Evolutionary conservation across 2,888 invertebrate genomes (phyloP).

Genomic region (Calephelis perditalis): DNA sequence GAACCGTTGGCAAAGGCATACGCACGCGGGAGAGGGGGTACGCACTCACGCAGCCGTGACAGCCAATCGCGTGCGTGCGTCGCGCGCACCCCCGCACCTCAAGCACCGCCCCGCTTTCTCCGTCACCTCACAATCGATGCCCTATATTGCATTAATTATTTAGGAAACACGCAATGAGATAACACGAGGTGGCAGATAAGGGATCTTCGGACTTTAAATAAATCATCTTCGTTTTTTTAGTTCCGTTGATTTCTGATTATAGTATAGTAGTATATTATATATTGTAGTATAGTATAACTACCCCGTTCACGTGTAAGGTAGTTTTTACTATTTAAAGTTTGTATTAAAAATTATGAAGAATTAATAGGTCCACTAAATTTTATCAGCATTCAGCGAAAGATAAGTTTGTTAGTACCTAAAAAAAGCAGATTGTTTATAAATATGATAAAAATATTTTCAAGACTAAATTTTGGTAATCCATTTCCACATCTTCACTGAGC

Average conservation of each 20-base stretch:
- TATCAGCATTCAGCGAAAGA: no score
- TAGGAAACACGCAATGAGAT: slow-evolving; percentile 79
- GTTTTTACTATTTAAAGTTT: no score
- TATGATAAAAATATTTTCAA: no score
- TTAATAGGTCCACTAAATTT: no score
- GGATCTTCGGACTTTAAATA: slow-evolving; percentile 68
- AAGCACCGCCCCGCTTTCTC: slow-evolving; percentile 58
- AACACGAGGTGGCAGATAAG: slow-evolving; percentile 76
- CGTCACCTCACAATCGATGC: slow-evolving; percentile 78
- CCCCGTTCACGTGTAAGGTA: no score
- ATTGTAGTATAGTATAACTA: no score
- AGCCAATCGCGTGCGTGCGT: slow-evolving; percentile 76
- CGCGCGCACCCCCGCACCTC: slow-evolving; percentile 72
- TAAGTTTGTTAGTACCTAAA: no score
- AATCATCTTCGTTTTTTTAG: slow-evolving; percentile 48
- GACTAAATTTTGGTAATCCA: no score
- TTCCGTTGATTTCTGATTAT: slow-evolving; percentile 33
- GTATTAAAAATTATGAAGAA: no score
- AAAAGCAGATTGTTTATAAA: no score
- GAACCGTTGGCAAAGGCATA: slow-evolving; percentile 58
- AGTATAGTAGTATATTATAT: no score
- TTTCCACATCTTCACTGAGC: no score
- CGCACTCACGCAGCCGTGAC: slow-evolving; percentile 73
- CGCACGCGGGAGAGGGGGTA: slow-evolving; percentile 71
- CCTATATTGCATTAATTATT: slow-evolving; percentile 80